Conservation (phyloP, 2,797 vertebrate species). For the Chiroxiphia lanceolata region DNA sequence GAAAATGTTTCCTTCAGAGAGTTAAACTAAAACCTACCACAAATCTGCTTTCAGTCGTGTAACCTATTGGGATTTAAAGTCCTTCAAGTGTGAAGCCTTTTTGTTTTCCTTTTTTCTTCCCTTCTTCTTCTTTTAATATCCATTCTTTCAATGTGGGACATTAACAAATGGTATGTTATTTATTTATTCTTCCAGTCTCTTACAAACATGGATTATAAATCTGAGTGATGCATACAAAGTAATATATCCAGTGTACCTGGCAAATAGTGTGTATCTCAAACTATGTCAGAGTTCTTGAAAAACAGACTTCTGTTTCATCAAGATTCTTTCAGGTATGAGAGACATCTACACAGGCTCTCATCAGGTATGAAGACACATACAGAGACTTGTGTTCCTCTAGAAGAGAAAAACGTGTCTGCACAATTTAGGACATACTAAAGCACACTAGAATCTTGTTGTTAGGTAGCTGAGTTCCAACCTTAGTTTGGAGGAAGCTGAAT, state of each 20-base stretch:
- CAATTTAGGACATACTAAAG: not conserved
- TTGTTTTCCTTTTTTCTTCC: not conserved
- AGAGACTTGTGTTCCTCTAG: not conserved
- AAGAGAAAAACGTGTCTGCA: not conserved
- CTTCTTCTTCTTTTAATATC: not conserved
- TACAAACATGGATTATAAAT: not conserved
- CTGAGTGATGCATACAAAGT: not conserved
- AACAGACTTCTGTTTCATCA: not conserved
- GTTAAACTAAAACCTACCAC: not conserved
- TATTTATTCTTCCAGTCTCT: not conserved
- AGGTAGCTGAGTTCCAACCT: not conserved
- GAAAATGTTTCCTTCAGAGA: not conserved
- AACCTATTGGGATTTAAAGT: not conserved
- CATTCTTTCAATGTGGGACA: rapidly evolving
- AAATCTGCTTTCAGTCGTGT: not conserved
- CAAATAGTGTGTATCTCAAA: not conserved
- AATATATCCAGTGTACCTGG: rapidly evolving
- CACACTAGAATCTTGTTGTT: not conserved
- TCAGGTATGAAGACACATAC: not conserved
- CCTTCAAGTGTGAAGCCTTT: not conserved
- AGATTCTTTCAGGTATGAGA: not conserved
- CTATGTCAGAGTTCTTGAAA: not conserved
- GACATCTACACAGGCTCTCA: not conserved
- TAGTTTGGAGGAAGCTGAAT: not conserved
- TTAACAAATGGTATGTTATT: not conserved